A percentile compares a stretch with the other conserved stretches of the same genome.
Conservation (phyloP, 2,797 vertebrate species). For the Crenuchus spilurus region DNA sequence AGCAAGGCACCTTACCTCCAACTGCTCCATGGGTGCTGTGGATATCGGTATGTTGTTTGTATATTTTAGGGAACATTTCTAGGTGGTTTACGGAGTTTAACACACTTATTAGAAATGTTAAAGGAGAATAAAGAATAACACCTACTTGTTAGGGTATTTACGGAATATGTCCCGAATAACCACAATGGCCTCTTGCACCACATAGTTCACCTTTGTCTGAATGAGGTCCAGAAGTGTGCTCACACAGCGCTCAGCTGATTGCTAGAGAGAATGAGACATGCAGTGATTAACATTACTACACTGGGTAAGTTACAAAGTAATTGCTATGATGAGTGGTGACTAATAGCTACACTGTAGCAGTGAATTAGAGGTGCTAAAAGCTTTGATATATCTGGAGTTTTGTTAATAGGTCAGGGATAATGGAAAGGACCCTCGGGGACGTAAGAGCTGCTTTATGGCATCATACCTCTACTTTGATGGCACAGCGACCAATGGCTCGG, state of each 20-base stretch:
- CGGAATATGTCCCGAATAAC: conserved; percentile 99
- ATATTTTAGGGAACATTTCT: no score
- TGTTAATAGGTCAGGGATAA: background rate
- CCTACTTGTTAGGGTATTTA: conserved; percentile 99
- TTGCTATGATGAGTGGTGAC: background rate
- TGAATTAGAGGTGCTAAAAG: background rate
- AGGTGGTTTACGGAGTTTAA: no score
- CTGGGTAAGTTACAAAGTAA: no score
- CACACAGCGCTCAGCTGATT: conserved; percentile 95
- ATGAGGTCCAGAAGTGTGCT: conserved; percentile 95
- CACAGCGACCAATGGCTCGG: conserved; percentile 94
- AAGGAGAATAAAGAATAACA: no score
- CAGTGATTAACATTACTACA: background rate
- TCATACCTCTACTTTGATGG: conserved; percentile 96
- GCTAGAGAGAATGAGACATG: conserved; percentile 67
- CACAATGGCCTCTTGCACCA: conserved; percentile 97
- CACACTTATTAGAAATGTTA: no score
- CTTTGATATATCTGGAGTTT: background rate
- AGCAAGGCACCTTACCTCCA: no score
- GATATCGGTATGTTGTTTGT: no score
- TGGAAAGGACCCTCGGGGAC: background rate
- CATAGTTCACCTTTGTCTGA: conserved; percentile 97
- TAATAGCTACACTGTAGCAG: background rate
- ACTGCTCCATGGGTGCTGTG: no score
- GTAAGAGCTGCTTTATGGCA: background rate